Base-by-base conservation (phyloP, 2,888 invertebrate species). In the Drosophila pseudotakahashii region DNA sequence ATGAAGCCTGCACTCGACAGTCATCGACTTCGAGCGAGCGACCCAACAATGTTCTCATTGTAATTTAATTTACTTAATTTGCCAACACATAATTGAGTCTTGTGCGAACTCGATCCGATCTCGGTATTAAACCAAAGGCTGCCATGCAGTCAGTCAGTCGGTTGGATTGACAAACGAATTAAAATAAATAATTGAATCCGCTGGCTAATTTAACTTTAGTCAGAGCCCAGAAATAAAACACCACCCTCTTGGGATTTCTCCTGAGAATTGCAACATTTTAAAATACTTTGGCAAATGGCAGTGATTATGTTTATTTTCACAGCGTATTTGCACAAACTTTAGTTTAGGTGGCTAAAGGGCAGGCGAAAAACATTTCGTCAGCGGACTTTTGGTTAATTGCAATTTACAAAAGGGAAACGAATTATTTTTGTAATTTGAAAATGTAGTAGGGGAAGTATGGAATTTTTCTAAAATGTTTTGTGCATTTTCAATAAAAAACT, bases 61-160 rank as follows among this genome's bases (percentile, higher is more conserved):
- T 84, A 87, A 87, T 84, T 84, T 89, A 84, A 84, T 84, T 84
- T 75, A 81, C 70, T 84, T 89, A 79, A 89, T 84, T 87, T 82
- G 70, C 82, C 81, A 84, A 87, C 82, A 69, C 74, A 57, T 41
- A 53, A 50, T 52, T 39, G 47, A 54, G 64, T 34, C 36, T 50
- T 66, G 45, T 61, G 52, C 60, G 70, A 69, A 47, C 69, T 54
- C 69, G 55, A 68, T 11, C 34, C 34, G 11, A 11, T 26, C 54
- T 48, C 67, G 16, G 39, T 26, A 54, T 19, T 54, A 45, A 58
- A 44, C 48, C 16, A 62, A 52, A 79, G 72, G 69, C 73, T 52
- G 30, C 30, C 30, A 7, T 30, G 30, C 30, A 30, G 72, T 54
- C 73, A 30, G 72, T 54, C 73, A 44, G 79, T 75, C 74, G 66